Evolutionary conservation across 92 coral and sea anemone genomes (phyloP).

Genomic region (Palythoa grandis): DNA sequence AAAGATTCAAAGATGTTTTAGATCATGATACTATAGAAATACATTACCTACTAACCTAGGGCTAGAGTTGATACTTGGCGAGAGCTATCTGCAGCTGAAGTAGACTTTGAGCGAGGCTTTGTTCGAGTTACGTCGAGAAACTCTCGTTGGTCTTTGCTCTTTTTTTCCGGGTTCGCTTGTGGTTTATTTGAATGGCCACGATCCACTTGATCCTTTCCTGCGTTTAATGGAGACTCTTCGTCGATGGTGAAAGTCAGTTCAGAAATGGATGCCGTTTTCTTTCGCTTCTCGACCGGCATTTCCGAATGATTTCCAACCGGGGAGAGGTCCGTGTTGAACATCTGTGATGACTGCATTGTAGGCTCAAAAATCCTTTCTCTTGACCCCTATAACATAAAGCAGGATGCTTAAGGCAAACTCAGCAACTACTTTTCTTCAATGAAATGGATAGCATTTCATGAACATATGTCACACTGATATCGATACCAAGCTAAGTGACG

Average conservation of each 20-base stretch:
- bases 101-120: conserved; percentile 20
- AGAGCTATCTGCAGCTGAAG: conserved; percentile 25
- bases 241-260: conserved; percentile 40
- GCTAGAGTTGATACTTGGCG: conserved; percentile 22
- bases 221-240: conserved; percentile 15
- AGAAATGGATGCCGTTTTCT: conserved; percentile 23
- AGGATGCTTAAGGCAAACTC: conserved; percentile 6
- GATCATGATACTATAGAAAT: too few species aligned
- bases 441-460: conserved; percentile 33
- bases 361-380: conserved; percentile 26
- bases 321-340: conserved; percentile 27
- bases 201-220: neutral
- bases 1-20: neutral
- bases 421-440: neutral
- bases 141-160: neutral
- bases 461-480: conserved; percentile 19
- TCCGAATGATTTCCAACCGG: conserved; percentile 22
- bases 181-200: neutral
- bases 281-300: neutral
- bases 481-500: conserved; percentile 16
- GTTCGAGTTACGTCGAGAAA: neutral
- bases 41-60: conserved; percentile 37
- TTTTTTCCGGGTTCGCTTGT: neutral
- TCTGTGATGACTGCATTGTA: conserved; percentile 26
- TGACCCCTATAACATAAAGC: conserved; percentile 4